Percentiles rank a stretch among this genome's conserved stretches.
phyloP scores from a whole-genome alignment of 35 echinoderm and acorn worm species.

The Amphiura filiformis region DNA sequence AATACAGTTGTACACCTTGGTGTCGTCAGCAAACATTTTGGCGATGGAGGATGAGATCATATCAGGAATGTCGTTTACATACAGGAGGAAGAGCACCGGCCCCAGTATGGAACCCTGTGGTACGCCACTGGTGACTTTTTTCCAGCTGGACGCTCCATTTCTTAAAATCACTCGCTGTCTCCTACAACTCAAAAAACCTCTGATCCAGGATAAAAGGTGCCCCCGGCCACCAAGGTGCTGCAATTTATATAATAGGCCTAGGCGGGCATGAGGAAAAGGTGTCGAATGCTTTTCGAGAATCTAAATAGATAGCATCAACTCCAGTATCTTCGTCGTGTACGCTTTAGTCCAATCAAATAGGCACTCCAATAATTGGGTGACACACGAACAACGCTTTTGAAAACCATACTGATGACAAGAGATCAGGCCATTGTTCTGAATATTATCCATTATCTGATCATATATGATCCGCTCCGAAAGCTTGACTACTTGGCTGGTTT shows the following conservation, averaged over 20 bases:
- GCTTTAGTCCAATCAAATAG: slow-evolving; percentile 46
- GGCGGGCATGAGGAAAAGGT: slow-evolving; percentile 6
- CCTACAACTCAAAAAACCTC: not conserved
- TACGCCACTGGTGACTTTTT: slow-evolving; percentile 26
- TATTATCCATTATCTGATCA: slow-evolving; percentile 21
- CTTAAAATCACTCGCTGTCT: slow-evolving; percentile 39
- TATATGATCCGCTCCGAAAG: slow-evolving; percentile 2
- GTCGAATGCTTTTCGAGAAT: slow-evolving; percentile 34
- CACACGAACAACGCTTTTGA: not conserved
- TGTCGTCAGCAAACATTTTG: slow-evolving; percentile 52
- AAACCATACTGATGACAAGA: slow-evolving; percentile 27
- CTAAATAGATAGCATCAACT: slow-evolving; percentile 45
- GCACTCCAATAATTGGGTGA: slow-evolving; percentile 33
- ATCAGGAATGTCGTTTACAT: slow-evolving; percentile 40
- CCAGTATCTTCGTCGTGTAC: slow-evolving; percentile 11
- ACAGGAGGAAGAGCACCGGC: too few relatives aligned
- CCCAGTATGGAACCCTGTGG: slow-evolving; percentile 49
- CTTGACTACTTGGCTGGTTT: slow-evolving; percentile 13
- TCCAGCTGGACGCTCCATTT: slow-evolving; percentile 44
- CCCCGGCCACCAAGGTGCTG: slow-evolving; percentile 18
- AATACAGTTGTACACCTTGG: too few relatives aligned
- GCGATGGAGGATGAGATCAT: slow-evolving; percentile 2
- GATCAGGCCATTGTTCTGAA: not conserved
- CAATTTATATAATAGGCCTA: slow-evolving; percentile 8
- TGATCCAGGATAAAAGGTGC: not conserved